Evolutionary conservation across 2,113 vertebrate species (phyloP), one percentile per base, ranked within the genome.

Genomic region (Paramisgurnus dabryanus): DNA sequence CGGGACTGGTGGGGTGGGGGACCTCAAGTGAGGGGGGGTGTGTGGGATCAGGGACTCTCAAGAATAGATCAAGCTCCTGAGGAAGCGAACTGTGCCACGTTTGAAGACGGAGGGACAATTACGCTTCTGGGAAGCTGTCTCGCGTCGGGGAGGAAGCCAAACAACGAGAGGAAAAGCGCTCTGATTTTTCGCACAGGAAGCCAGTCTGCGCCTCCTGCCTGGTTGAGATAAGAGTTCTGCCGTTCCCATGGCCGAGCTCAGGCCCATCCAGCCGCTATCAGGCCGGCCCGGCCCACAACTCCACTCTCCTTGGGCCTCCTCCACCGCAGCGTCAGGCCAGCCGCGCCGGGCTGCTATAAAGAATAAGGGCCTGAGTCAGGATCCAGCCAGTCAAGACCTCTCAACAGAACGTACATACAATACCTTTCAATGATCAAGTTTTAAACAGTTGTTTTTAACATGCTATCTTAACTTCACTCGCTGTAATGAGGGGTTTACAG

Each of bases 51-150:
- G 82, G 78, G 87, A 86, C 84, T 86, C 84, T 90, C 91, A 93
- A 92, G 97, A 98, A 98, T 96, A 97, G 96, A 97, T 97, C 95
- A 96, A 96, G 95, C 96, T 93, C 93, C 95, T 95, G 93, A 97
- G 98, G 98, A 99, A 98, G 95, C 91, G 90, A 92, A 95, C 95
- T 95, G 94, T 97, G 96, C 96, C 97, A 96, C 95, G 96, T 98
- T 99, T 98, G 98, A 98, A 98, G 97, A 99, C 96, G 94, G 95
- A 97, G 94, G 97, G 97, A 98, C 97, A 99, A 98, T 95, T 93
- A 90, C 87, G 93, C 94, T 97, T 96, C 96, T 98, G 96, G 97
- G 97, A 99, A 98, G 96, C 92, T 75, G 93, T 97, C 96, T 96
- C 94, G 92, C 93, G 93, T 94, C 93, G 94, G 86, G 90, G 95